Evolutionary conservation across 1,140 invertebrate genomes (phyloP), one percentile per base, ranked within the genome.

Genomic region (Bombus waltoni): DNA sequence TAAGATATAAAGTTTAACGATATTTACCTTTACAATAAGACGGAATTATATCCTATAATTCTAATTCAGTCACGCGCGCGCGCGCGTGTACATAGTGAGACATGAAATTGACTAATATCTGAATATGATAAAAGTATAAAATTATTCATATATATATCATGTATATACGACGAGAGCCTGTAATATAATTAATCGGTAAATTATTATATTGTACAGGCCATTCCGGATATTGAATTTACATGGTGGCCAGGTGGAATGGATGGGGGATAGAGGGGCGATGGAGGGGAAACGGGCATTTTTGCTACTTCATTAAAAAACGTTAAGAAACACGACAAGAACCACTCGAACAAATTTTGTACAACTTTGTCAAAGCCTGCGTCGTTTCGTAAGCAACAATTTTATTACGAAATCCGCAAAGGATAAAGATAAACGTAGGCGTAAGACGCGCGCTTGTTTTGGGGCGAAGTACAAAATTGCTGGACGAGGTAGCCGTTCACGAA

Each of bases 401-500:
- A 38, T 25, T 68, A 38, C 18, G 22, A 68, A 68, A 38, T 22
- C 18, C 18, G 2, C 35, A 25, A 10, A 38, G 13, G 40, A 15
- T 72, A 44, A 18, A 72, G 28, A 72, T n/a, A 72, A 72, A 72
- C 28, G 28, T 71, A 71, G 40, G 25, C 38, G 25, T 42, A 42
- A n/a, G 25, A 40, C 11, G 25, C 25, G 25, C 38, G 38, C 22
- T 40, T 25, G 25, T 72, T 42, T 72, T 28, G 2, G 40, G 10
- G 18, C 72, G 18, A 74, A 74, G 35, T 75, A 53, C 47, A 53
- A 53, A 22, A 53, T 75, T 65, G 25, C 32, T 65, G 35, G 35
- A 38, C 74, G 25, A 59, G 53, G 25, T 28, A 35, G 38, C 25
- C 77, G 76, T 80, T 85, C 68, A n/a, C 42, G 66, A 85, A 80